These are phyloP conservation scores for Cryptotermes secundus DNA, from an alignment of 1,140 invertebrate genomes.

Conservation along the genomic window DNA sequence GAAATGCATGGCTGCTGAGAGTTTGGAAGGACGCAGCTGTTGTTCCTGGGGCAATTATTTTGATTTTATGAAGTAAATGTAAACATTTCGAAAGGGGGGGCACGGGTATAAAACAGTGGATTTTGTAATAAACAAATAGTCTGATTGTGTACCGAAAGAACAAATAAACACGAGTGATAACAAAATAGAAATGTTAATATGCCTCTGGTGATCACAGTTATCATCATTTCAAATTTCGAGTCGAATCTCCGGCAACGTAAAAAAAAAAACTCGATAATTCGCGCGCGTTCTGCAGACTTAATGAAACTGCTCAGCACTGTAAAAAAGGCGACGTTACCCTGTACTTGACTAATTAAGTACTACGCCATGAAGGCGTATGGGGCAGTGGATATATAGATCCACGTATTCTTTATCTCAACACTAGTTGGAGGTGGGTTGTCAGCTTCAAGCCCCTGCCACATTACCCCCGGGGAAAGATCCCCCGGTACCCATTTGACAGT, in stretches of 20 bases:
- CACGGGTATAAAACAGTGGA: neutral
- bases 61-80: neutral
- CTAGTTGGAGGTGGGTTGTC: too few species aligned
- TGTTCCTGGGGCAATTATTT: neutral
- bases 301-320: too few species aligned
- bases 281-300: too few species aligned
- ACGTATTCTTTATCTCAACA: too few species aligned
- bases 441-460: too few species aligned
- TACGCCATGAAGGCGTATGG: too few species aligned
- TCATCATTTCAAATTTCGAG: neutral
- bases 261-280: too few species aligned
- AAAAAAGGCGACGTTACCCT: too few species aligned
- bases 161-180: neutral
- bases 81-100: neutral
- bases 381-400: too few species aligned
- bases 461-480: too few species aligned
- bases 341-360: too few species aligned
- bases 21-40: neutral
- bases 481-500: too few species aligned
- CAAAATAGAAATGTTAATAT: neutral
- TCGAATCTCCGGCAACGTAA: neutral
- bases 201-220: neutral
- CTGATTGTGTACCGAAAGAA: constrained; percentile 11
- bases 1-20: neutral
- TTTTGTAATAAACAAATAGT: neutral